A percentile compares a stretch with the other conserved stretches of the same genome.
Evolutionary conservation across 2,797 vertebrate species (phyloP).

Genomic region (Mustela erminea): DNA sequence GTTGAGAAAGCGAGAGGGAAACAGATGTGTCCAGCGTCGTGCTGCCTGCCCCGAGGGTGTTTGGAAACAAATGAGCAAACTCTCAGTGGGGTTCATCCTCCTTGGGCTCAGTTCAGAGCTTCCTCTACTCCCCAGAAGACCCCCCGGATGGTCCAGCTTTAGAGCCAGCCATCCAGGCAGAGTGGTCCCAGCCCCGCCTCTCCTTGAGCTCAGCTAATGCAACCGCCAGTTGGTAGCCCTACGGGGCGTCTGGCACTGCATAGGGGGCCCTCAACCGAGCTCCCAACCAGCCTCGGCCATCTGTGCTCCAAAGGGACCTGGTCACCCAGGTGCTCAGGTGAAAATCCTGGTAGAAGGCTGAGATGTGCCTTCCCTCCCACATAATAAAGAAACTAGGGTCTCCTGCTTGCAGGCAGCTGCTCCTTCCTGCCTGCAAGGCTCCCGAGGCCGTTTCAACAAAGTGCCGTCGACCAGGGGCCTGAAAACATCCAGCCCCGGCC

Average conservation of each 20-base stretch:
- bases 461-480: too few relatives aligned
- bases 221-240: background rate
- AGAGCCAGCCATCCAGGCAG: accelerated
- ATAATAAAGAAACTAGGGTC: background rate
- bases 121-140: accelerated
- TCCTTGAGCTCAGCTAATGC: accelerated
- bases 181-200: too few relatives aligned
- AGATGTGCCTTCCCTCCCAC: background rate
- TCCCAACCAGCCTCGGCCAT: background rate
- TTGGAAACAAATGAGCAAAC: background rate
- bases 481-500: background rate
- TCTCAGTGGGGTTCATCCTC: background rate
- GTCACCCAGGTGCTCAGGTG: background rate
- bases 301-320: background rate
- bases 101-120: too few relatives aligned
- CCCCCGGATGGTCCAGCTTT: accelerated
- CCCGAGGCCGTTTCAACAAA: background rate
- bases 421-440: background rate
- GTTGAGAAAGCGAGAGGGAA: background rate
- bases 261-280: accelerated
- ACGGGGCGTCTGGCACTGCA: accelerated
- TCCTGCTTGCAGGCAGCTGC: accelerated
- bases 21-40: background rate
- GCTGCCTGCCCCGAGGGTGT: background rate
- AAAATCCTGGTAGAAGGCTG: background rate